Evolutionary conservation across 2,113 vertebrate genomes (phyloP), one percentile per base, ranked within the genome.

Genomic region (Otus sunia): DNA sequence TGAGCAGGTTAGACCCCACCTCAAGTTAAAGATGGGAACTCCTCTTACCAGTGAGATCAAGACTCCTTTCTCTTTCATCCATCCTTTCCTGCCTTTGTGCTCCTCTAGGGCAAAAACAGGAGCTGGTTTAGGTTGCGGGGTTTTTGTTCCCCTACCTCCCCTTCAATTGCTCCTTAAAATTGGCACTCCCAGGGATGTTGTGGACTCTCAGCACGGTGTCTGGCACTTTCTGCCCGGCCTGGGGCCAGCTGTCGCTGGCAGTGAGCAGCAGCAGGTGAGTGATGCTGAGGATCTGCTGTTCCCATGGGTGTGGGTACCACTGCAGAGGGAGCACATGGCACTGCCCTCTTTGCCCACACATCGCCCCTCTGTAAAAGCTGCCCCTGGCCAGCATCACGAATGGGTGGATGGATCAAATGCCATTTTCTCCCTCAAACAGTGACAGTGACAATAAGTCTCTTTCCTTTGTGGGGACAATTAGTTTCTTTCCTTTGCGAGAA

Each of bases 381-480:
- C 69, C 56, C 81, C 69, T 87, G 85, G 52, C 45, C 15, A 10
- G 64, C 66, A 56, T 79, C 66, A 22, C 66, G 43, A 53, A 72
- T 0, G 10, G 74, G 74, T 56, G 74, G 26, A 72, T 84, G 73
- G 90, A 90, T 96, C 89, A 86, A 77, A 80, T 85, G 77, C 92
- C 37, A 12, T 93, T 95, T 94, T 85, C 77, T 68, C 50, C 74
- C 63, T 95, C 58, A 64, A 66, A 67, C 49, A 32, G 81, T 34
- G 60, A 67, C 49, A n/a, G 81, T 36, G 60, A 77, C 92, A 72
- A 12, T 85, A 85, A 95, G 80, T 91, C 84, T 83, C 41, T 79
- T 91, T 78, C 60, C 47, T 93, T 91, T 64, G 69, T 2, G 5
- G 58, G 62, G 62, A 82, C 87, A 82, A 95, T 92, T 97, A 94